Evolutionary conservation across 2,888 invertebrate species (phyloP).

Genomic region (Auanema sp.): DNA sequence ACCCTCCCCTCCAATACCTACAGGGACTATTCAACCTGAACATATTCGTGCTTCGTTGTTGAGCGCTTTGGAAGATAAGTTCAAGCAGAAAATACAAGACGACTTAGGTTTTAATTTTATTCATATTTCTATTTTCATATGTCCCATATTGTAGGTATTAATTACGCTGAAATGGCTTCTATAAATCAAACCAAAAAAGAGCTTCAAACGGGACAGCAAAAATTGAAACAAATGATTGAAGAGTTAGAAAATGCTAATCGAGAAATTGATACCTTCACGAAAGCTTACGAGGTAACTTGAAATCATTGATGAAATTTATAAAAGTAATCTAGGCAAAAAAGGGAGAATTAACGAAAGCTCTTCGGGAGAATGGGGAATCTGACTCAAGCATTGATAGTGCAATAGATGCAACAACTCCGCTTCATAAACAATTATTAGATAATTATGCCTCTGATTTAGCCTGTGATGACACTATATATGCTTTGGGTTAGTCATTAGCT

Average conservation of each 20-base stretch:
- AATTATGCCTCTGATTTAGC: conserved; percentile 82
- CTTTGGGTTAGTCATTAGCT: conserved; percentile 78
- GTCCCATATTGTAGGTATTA: conserved; percentile 45
- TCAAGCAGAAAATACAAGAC: conserved; percentile 83
- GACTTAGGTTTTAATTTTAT: conserved; percentile 74
- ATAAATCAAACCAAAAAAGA: conserved; percentile 84
- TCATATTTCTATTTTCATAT: background rate
- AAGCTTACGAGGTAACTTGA: conserved; percentile 9
- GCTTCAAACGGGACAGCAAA: conserved; percentile 70
- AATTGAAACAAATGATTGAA: conserved; percentile 50
- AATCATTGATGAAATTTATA: background rate
- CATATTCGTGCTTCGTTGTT: conserved; percentile 89
- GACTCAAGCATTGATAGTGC: conserved; percentile 24
- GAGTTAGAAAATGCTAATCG: conserved; percentile 51
- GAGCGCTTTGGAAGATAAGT: conserved; percentile 92
- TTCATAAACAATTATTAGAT: conserved; percentile 53
- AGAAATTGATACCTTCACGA: conserved; percentile 33
- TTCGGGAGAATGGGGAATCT: conserved; percentile 68
- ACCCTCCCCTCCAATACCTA: conserved; percentile 15
- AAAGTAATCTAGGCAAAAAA: conserved; percentile 76
- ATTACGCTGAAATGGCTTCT: conserved; percentile 81
- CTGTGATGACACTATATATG: conserved; percentile 95
- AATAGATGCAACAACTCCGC: conserved; percentile 36
- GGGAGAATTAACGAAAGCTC: conserved; percentile 80
- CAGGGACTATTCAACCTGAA: conserved; percentile 87